Conservation (phyloP, 2,113 vertebrate genomes). For the Nipponia nippon region DNA sequence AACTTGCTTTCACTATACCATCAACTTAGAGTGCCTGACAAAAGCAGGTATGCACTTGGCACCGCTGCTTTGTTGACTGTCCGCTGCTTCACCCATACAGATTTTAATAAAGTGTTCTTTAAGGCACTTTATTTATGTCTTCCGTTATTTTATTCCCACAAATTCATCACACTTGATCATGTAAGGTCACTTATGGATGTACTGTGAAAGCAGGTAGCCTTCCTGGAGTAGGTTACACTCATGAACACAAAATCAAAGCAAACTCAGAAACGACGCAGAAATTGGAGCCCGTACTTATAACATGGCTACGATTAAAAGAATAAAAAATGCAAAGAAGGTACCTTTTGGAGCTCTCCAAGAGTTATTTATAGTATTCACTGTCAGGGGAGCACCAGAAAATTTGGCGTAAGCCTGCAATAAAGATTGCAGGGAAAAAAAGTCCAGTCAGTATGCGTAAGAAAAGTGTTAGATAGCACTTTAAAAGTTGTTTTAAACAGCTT, state of each 20-base stretch:
- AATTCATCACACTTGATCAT: background rate
- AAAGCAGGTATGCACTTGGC: background rate
- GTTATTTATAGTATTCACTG: constrained; percentile 82
- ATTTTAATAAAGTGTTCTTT: background rate
- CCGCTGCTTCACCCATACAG: background rate
- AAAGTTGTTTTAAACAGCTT: background rate
- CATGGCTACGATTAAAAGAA: rapidly evolving
- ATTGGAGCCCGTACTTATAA: background rate
- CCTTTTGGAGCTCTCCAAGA: constrained; percentile 90
- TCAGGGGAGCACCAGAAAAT: constrained; percentile 88
- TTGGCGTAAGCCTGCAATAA: constrained; percentile 88
- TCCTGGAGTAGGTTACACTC: background rate
- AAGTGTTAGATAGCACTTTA: background rate
- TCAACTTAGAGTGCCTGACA: background rate
- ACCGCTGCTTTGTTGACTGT: background rate
- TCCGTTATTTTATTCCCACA: background rate
- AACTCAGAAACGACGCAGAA: background rate
- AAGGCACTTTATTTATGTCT: background rate
- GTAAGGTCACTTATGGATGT: background rate
- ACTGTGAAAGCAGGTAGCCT: background rate
- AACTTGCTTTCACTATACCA: background rate
- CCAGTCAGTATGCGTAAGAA: background rate
- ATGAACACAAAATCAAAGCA: background rate
- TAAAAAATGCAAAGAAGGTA: constrained; percentile 36
- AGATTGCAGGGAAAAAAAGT: background rate